phyloP scores from a whole-genome alignment of 2,888 invertebrate genomes.

The Scaptomyza tumidula region DNA sequence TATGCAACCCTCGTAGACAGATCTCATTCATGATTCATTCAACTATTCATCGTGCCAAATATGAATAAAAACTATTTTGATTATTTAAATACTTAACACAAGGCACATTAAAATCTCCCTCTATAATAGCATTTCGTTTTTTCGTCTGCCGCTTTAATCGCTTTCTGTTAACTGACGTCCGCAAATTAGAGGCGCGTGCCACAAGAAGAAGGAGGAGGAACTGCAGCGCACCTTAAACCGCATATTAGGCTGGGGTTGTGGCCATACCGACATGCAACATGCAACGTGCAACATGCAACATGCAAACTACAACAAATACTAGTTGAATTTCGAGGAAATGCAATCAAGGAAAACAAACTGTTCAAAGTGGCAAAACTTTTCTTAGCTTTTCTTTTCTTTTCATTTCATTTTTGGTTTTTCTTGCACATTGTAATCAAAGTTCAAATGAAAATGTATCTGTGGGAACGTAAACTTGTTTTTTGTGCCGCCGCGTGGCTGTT shows the following conservation, averaged over 20 bases:
- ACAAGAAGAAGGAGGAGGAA: not conserved
- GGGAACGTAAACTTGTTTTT: not conserved
- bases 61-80: too few species aligned
- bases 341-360: not conserved
- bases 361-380: not conserved
- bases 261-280: not conserved
- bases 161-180: not conserved
- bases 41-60: too few species aligned
- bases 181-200: conserved; percentile 52
- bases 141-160: not conserved
- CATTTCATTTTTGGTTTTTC: not conserved
- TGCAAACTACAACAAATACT: too few species aligned
- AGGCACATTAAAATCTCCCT: not conserved
- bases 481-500: not conserved
- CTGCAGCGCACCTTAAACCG: conserved; percentile 22
- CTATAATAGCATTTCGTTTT: not conserved
- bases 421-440: not conserved
- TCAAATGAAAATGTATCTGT: not conserved
- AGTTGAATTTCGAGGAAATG: not conserved
- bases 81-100: too few species aligned
- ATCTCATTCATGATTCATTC: too few species aligned
- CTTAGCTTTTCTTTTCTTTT: not conserved
- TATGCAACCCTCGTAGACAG: too few species aligned
- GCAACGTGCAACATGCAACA: not conserved
- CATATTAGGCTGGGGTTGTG: conserved; percentile 1